Evolutionary conservation across 2,113 vertebrate genomes (phyloP), one percentile per base, ranked within the genome.

Genomic region (Scopus umbretta): DNA sequence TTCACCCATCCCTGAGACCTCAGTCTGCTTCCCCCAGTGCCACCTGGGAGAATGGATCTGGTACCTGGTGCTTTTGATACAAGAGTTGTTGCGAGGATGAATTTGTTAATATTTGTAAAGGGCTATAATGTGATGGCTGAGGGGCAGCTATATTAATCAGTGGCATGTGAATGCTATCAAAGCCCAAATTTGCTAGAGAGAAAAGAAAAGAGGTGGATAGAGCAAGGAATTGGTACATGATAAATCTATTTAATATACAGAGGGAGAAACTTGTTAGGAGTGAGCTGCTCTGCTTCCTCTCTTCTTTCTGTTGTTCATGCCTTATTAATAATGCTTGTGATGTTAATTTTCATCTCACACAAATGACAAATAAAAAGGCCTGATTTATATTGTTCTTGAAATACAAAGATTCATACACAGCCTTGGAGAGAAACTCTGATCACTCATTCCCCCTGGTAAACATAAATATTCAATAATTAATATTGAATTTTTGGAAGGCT

Each of bases 381-480:
- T 94, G 90, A 92, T 93, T 96, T 97, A 91, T 96, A 96, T 96
- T 97, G 97, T 95, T 96, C 92, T 78, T 85, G 88, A 96, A 97
- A 97, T 8, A 91, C 92, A 91, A 86, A 95, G 84, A 91, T 91
- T 95, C 93, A 58, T 55, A 90, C 47, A 38, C 71, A 93, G 65
- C 56, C 90, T 88, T 72, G n/a, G 70, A 94, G 71, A 88, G 88
- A 87, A 91, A 84, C 43, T 80, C 96, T 96, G 97, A 97, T 96
- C 92, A 38, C n/a, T 94, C 40, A 43, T 93, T 94, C 86, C 63
- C 62, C 36, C 22, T 14, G 23, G 63, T 91, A 94, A 96, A 95
- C 91, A 88, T 93, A 96, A 96, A 94, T 94, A 96, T 92, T 93
- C 96, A 97, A 92, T 97, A 97, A 97, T 96, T 96, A 97, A 96